Conservation (phyloP, 2,888 invertebrate genomes). For the Clostera curtula region DNA sequence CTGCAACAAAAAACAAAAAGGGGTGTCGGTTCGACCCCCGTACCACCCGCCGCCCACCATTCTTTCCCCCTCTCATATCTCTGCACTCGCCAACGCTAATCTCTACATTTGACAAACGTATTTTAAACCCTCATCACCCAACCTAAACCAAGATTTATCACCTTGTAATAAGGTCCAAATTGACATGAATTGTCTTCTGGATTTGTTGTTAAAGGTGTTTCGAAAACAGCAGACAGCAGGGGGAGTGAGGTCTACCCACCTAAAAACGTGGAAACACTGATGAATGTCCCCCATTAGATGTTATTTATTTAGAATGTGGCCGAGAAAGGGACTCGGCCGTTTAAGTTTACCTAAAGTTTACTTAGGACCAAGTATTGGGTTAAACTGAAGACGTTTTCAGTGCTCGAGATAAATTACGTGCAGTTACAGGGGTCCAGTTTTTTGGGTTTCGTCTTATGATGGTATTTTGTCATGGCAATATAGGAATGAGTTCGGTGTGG, state of each 20-base stretch:
- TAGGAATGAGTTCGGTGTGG: conserved; percentile 33
- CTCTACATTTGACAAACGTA: conserved; percentile 58
- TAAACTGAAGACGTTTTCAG: conserved; percentile 65
- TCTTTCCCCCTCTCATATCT: conserved; percentile 53
- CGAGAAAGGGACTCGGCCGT: conserved; percentile 64
- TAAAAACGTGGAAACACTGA: conserved; percentile 74
- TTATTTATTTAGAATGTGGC: conserved; percentile 76
- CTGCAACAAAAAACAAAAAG: conserved; percentile 60
- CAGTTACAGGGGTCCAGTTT: conserved; percentile 69
- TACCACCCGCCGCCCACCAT: conserved; percentile 41
- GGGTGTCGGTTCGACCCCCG: conserved; percentile 54
- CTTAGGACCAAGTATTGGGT: conserved; percentile 72
- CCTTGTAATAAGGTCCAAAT: conserved; percentile 18
- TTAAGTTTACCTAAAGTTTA: conserved; percentile 72
- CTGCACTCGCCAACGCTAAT: conserved; percentile 69
- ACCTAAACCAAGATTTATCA: conserved; percentile 22
- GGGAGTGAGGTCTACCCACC: conserved; percentile 63
- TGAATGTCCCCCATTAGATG: conserved; percentile 76
- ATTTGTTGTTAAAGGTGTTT: conserved; percentile 43
- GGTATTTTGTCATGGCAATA: conserved; percentile 56
- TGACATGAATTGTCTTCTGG: conserved; percentile 15
- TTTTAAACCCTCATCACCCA: conserved; percentile 35
- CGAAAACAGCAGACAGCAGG: conserved; percentile 57
- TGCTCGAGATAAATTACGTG: conserved; percentile 54
- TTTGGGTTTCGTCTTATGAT: conserved; percentile 60